Conservation (phyloP, 1,140 invertebrate species). For the Caenorhabditis brenneri region DNA sequence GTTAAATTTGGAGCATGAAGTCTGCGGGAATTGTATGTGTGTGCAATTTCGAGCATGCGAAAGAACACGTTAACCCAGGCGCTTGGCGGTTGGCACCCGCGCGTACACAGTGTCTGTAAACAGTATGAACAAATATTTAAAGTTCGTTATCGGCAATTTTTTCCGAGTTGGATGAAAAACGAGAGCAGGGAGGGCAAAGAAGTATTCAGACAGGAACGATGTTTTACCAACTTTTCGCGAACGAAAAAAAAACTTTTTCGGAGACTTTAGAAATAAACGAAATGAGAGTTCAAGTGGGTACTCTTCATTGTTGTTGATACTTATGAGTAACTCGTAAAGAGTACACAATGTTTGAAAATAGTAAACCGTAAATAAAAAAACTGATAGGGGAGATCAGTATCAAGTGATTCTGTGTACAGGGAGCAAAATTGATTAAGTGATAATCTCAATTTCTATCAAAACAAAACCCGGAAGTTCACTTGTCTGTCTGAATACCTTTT, state of each 20-base stretch:
- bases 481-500: too few relatives aligned
- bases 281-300: not conserved
- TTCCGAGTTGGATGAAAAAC: not conserved
- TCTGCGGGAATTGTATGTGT: not conserved
- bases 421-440: too few relatives aligned
- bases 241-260: not conserved
- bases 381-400: too few relatives aligned
- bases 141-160: constrained; percentile 36
- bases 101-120: constrained; percentile 36
- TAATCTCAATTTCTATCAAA: too few relatives aligned
- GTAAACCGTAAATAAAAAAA: too few relatives aligned
- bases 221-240: not conserved
- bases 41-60: constrained; percentile 34
- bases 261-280: constrained; percentile 9
- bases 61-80: constrained; percentile 34
- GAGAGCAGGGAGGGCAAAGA: not conserved
- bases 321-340: not conserved
- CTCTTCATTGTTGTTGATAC: constrained; percentile 12
- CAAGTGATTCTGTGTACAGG: too few relatives aligned
- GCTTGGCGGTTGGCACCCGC: constrained; percentile 27
- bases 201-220: constrained; percentile 28
- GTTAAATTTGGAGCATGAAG: constrained; percentile 36
- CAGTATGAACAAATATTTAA: constrained; percentile 40
- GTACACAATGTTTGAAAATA: not conserved
- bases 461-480: too few relatives aligned